Base-by-base conservation (phyloP, 2,797 vertebrate species). In the Melanotaenia parkinsoni region DNA sequence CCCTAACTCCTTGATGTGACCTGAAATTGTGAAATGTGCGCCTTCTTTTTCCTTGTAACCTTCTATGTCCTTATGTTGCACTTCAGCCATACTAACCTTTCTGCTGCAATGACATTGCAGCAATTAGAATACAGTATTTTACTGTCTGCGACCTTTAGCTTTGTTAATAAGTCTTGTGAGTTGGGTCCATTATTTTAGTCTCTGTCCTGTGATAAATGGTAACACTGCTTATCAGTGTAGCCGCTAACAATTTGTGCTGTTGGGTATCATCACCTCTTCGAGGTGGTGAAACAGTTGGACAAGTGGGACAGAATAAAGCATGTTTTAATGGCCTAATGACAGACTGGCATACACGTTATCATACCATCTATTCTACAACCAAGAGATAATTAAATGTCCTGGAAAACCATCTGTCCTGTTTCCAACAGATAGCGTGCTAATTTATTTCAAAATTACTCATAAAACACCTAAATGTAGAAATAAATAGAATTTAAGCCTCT, bases 121-220 rank as follows among this genome's bases (percentile, higher is more conserved):
- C 77, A 83, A 82, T 79, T 88, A 63, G 77, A 87, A 56, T 16
- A 28, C 50, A 70, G 69, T 64, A 64, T 76, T 87, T 89, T 78
- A 74, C 72, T 78, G 83, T 91, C 87, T 88, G 88, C 87, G 86
- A 86, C 85, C 87, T 79, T 87, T 90, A 83, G 73, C 62, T 87
- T 82, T 83, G 77, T 85, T 89, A 88, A 89, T 90, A 88, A 86
- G 87, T 83, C 84, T 88, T 88, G 86, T 69, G 82, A 89, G 85
- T 87, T 61, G 65, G 76, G 63, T 85, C 83, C 69, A 82, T 90
- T 89, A 85, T 79, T 65, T 84, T 79, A 63, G 81, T 63, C 69
- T 51, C 79, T 84, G 79, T 77, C 75, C 68, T 85, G 77, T 84
- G 82, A 89, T 81, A 71, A 14, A 40, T 40, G 3, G 13, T 85